Evolutionary conservation across 30 jellyfish, hydroid and myxozoan genomes (phyloP), one percentile per base, ranked within the genome.

Genomic region (Pelagia noctiluca): DNA sequence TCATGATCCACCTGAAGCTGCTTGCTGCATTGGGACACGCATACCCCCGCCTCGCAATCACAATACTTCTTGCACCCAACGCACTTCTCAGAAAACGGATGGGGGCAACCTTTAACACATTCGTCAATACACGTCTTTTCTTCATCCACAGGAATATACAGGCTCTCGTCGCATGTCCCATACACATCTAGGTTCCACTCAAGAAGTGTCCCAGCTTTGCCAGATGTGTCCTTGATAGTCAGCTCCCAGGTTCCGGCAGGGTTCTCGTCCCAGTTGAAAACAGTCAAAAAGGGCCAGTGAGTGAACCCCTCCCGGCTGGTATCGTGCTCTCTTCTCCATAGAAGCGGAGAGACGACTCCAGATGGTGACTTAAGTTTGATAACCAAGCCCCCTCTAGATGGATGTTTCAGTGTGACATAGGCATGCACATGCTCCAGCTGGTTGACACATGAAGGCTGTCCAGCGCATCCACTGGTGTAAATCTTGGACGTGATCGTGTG

Each of bases 181-280:
- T 80, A 94, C 24, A 94, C 91, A 26, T 76, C 88, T 28, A 94
- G 78, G 16, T 82, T 68, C 99, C 99, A 94, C 29, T 83, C 90
- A n/a, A 69, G 77, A 16, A 94, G 89, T 22, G 57, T 80, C 1
- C 96, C 96, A 16, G 85, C 85, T 1, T 50, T 68, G 11, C 96
- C 96, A 30, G 97, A 82, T n/a, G 87, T 69, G 88, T 95, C 99
- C n/a, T 53, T 74, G 29, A 95, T 68, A 2, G 96, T 83, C 88
- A 95, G 83, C 78, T 84, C 95, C 99, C 99, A 95, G 7, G 79
- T 84, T 26, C 99, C 99, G 28, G 91, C 64, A 0, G 99, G 97
- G 47, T 75, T 71, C 80, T 95, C 99, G 50, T 83, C 99, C 99
- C 99, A 94, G 70, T 94, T 80, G 53, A 94, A 88, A 24, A 94